Conservation (phyloP, 53 echinoderm and acorn worm species). For the Henricia sp. region DNA sequence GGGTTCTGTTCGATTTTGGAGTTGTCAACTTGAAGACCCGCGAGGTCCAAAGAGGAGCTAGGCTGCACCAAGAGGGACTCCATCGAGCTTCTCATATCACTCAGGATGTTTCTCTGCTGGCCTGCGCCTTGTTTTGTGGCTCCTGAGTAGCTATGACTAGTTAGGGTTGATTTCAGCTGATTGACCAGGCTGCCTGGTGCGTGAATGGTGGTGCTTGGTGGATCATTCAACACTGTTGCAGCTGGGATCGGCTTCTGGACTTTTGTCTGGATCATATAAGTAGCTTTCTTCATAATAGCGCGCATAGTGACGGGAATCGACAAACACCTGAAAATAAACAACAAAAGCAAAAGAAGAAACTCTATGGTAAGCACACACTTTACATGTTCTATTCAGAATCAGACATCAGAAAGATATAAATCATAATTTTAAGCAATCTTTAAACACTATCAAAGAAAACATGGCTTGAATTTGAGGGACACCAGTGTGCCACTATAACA, state of each 20-base stretch:
- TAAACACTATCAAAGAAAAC: too few species aligned
- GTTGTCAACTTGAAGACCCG: constrained; percentile 22
- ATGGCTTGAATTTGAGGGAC: too few species aligned
- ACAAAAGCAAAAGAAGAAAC: constrained; percentile 1
- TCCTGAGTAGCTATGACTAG: constrained; percentile 2
- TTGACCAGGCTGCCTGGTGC: constrained; percentile 36
- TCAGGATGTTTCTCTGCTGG: constrained; percentile 45
- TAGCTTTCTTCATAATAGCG: constrained; percentile 93
- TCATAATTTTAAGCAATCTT: too few species aligned
- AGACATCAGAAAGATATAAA: too few species aligned
- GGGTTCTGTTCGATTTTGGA: constrained; percentile 92
- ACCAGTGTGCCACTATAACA: too few species aligned
- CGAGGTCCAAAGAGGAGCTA: constrained; percentile 13
- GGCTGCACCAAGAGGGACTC: constrained; percentile 56
- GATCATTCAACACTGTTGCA: constrained; percentile 19
- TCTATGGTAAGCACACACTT: background rate
- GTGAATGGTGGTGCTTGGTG: constrained; percentile 13
- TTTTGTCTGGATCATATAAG: constrained; percentile 71
- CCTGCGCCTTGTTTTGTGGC: constrained; percentile 11
- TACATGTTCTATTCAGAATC: background rate
- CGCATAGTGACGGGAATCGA: constrained; percentile 99
- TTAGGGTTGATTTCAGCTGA: constrained; percentile 36
- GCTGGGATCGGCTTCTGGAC: constrained; percentile 55
- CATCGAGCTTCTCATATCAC: constrained; percentile 59
- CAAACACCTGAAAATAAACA: constrained; percentile 70